A percentile compares a stretch with the other conserved stretches of the same genome.
Evolutionary conservation across 1,140 invertebrate species (phyloP).

Genomic region (Procambarus clarkii): DNA sequence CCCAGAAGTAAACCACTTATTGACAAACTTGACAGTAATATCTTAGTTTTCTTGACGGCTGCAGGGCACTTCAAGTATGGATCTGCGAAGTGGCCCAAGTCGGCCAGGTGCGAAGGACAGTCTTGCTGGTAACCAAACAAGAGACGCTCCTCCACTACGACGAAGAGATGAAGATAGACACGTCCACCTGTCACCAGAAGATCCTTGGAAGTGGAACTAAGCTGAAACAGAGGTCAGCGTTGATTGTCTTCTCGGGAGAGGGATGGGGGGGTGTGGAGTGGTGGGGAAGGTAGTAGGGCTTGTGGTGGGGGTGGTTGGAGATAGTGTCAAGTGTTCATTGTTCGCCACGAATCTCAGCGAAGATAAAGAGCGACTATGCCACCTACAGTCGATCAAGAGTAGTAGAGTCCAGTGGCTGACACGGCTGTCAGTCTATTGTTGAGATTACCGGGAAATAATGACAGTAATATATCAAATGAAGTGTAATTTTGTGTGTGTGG

Average conservation of each 20-base stretch:
- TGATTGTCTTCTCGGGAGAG: too few species aligned
- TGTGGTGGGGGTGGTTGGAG: not conserved
- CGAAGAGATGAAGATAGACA: too few species aligned
- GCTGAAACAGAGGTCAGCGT: not conserved
- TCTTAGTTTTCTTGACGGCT: too few species aligned
- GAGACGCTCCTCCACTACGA: too few species aligned
- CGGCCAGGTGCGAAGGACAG: too few species aligned
- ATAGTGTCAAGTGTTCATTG: slow-evolving; percentile 32
- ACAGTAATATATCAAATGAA: not conserved
- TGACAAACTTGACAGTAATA: too few species aligned
- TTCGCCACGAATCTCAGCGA: slow-evolving; percentile 16
- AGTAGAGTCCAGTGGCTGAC: not conserved
- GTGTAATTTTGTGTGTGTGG: too few species aligned
- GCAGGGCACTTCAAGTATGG: too few species aligned
- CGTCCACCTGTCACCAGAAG: not conserved
- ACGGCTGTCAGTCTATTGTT: not conserved
- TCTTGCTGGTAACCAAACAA: too few species aligned
- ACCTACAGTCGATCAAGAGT: not conserved
- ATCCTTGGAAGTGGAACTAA: not conserved
- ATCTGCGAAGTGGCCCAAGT: too few species aligned
- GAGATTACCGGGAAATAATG: not conserved
- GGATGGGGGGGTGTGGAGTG: too few species aligned
- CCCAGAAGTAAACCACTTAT: too few species aligned
- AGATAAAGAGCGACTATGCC: not conserved
- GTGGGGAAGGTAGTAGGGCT: not conserved